Percentiles rank a stretch among this genome's conserved stretches.
Evolutionary conservation across 2,113 vertebrate species (phyloP).

Genomic region (Rhombomys opimus): DNA sequence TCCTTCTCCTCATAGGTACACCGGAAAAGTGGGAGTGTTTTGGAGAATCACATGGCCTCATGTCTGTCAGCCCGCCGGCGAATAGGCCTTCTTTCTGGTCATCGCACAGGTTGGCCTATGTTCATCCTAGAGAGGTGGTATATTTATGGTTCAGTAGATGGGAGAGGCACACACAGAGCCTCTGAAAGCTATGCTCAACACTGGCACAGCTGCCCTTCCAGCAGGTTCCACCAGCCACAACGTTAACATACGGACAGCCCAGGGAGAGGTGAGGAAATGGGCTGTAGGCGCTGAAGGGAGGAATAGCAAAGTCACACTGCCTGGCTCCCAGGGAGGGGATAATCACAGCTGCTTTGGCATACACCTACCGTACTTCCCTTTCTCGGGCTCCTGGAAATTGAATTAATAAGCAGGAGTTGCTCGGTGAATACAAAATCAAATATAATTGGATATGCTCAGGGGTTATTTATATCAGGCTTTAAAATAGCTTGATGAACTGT

Average conservation of each 20-base stretch:
- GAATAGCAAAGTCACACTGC: background rate
- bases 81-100: background rate
- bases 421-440: conserved; percentile 41
- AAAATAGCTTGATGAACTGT: conserved; percentile 38
- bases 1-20: background rate
- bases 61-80: background rate
- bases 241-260: background rate
- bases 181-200: background rate
- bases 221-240: background rate
- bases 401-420: conserved; percentile 55
- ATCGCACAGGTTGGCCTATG: background rate
- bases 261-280: background rate
- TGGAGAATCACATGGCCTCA: background rate
- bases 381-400: conserved; percentile 18
- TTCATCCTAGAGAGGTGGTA: background rate
- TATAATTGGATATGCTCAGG: background rate
- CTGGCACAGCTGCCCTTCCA: background rate
- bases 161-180: too few species aligned
- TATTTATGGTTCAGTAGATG: background rate
- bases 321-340: background rate
- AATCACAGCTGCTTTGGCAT: background rate
- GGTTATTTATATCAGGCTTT: conserved; percentile 44
- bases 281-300: background rate
- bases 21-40: background rate
- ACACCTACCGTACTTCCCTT: background rate